phyloP scores from a whole-genome alignment of 2,888 invertebrate genomes.

The Bombyx huttoni region DNA sequence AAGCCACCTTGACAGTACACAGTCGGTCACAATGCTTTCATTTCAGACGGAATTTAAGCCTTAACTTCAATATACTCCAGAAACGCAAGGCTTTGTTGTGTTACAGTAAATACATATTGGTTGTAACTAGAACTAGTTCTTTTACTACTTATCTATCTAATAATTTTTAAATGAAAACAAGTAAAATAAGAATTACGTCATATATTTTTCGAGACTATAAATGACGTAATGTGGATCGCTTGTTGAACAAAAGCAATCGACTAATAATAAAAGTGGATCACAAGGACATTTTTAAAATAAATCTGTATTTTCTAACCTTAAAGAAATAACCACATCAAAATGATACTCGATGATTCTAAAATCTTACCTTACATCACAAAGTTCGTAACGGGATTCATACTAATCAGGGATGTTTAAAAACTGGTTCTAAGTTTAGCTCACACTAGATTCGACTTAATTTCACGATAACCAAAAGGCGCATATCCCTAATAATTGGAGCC shows the following conservation, averaged over 20 bases:
- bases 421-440: background rate
- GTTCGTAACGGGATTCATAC: too few species aligned
- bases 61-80: background rate
- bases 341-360: too few species aligned
- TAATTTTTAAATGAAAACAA: background rate
- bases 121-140: too few species aligned
- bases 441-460: background rate
- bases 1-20: background rate
- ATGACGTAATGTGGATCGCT: background rate
- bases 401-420: too few species aligned
- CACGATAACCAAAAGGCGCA: background rate
- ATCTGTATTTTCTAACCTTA: background rate
- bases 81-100: background rate
- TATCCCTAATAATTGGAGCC: background rate
- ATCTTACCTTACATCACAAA: too few species aligned
- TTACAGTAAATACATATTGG: background rate
- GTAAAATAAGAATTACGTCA: too few species aligned
- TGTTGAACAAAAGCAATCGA: background rate
- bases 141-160: background rate
- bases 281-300: background rate
- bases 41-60: background rate
- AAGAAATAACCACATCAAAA: background rate
- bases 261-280: background rate
- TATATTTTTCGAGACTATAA: too few species aligned
- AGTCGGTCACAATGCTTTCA: background rate